phyloP scores from a whole-genome alignment of 2,113 vertebrate genomes.

The Balaeniceps rex region DNA sequence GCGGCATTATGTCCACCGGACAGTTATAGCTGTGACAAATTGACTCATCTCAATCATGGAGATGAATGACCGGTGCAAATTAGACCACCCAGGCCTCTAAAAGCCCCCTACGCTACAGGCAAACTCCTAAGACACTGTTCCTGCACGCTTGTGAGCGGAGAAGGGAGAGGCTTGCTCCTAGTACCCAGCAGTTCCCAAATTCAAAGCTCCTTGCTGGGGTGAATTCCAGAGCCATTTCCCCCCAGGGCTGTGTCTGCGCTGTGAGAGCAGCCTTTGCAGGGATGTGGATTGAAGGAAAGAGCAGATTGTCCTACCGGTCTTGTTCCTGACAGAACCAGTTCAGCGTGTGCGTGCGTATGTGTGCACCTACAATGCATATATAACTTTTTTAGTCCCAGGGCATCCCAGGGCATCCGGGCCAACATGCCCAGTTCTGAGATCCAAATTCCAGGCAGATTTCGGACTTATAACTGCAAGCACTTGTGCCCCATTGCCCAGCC shows the following conservation, averaged over 20 bases:
- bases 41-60: not conserved
- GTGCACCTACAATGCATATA: not conserved
- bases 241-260: not conserved
- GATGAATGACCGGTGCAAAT: not conserved
- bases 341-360: not conserved
- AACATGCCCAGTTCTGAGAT: not conserved
- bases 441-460: not conserved
- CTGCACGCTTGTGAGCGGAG: rapidly evolving
- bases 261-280: not conserved
- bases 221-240: slow-evolving; percentile 6
- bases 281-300: slow-evolving; percentile 41
- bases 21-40: not conserved
- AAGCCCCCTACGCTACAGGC: not conserved
- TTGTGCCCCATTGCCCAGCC: not conserved
- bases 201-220: not conserved
- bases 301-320: not conserved
- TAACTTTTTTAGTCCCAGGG: not conserved
- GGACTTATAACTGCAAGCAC: not conserved
- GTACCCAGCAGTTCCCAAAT: not conserved
- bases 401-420: not conserved
- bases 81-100: not conserved
- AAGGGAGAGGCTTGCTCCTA: not conserved
- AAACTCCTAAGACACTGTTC: not conserved
- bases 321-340: not conserved
- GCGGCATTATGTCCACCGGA: not conserved